Evolutionary conservation across 1,140 invertebrate genomes (phyloP), one percentile per base, ranked within the genome.

Genomic region (Centruroides sculpturatus): DNA sequence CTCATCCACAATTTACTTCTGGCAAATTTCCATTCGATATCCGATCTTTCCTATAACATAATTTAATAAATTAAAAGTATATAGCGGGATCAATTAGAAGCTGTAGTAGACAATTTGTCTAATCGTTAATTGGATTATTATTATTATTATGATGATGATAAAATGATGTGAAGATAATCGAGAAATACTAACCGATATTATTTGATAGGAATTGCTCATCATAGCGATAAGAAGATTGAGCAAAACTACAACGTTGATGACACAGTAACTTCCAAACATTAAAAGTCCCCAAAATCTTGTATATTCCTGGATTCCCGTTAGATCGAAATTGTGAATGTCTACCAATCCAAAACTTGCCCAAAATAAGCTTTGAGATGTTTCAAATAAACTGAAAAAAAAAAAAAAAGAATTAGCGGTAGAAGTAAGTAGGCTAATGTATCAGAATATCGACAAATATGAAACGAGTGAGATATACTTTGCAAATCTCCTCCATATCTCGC

Each of bases 171-270:
- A 48, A 23, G 23, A 23, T 0, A 23, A 23, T 23, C 23, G 23
- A 23, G 23, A 23, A 23, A n/a, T 47, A 76, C 81, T 80, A 77
- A 90, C 88, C 64, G 86, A 90, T 67, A 94, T 95, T 47, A 87
- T 86, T 75, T 92, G 86, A 74, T 92, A 94, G 0, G 90, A 94
- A 73, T 91, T 93, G 47, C 87, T 91, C 89, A 95, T 94, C 91
- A 94, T 95, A 68, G 92, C 92, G 71, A 95, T 94, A 5, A 95
- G 81, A 83, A 94, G 89, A 75, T 95, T 95, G 47, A 94, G 80
- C 3, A 95, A 76, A 1, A 95, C 91, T 67, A 94, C 90, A 57
- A 94, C 84, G 66, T 92, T 92, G 71, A 94, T 93, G 54, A 89
- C 88, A 48, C 86, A 88, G 71, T 91, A 92, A 0, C 85, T 87